Evolutionary conservation across 2,888 invertebrate genomes (phyloP), one percentile per base, ranked within the genome.

Genomic region (Scotopteryx bipunctaria): DNA sequence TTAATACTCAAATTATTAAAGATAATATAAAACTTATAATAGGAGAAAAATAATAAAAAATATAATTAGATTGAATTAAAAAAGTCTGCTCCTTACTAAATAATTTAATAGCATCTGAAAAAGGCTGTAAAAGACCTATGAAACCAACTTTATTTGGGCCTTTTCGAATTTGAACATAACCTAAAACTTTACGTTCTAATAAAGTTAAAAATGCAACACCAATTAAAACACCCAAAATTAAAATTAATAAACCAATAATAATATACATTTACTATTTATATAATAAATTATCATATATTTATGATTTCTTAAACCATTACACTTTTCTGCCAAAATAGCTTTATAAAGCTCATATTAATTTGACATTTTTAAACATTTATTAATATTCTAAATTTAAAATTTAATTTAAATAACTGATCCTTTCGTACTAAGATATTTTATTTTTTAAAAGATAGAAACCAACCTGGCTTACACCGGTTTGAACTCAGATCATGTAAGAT

Each of bases 401-500:
- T 76, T 90, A 85, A 92, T 91, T 89, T 74, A 73, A 83, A 91
- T 91, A 91, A 83, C 86, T 86, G 86, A 91, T 95, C 94, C 94
- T 95, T 94, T 95, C 94, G 94, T 95, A 95, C 94, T 94, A 94
- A 92, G 92, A 92, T 90, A 91, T 91, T 78, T 73, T 67, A 72
- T 56, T 63, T 77, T 59, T 79, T 83, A 92, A 92, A 93, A 94
- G 94, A 95, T 95, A 95, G 93, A 95, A 95, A 93, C 94, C 94
- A 93, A 95, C 94, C 94, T 95, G 94, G 94, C 93, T 95, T 73
- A 94, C 93, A 89, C 94, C 95, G 94, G 94, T 95, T 92, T 95
- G 93, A 95, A 95, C 95, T 95, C 95, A 95, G 94, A 95, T 95
- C 94, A 95, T 94, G 94, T 95, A 94, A 94, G 92, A 92, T 92